Base-by-base conservation (phyloP, 1,140 invertebrate species). In the Pararge aegeria region DNA sequence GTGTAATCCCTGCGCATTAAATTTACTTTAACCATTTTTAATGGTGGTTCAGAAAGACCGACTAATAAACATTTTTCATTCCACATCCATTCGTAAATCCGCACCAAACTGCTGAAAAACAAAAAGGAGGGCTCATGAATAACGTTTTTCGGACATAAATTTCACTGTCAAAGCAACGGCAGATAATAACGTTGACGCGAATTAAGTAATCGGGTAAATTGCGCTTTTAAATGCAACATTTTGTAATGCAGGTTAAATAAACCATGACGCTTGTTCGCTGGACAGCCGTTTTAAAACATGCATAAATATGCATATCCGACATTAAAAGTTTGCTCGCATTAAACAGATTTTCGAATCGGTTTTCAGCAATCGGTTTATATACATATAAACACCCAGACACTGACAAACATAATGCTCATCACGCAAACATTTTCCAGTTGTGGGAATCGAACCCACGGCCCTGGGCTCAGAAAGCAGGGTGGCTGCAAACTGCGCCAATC, bases 261-360 rank as follows among this genome's bases (percentile, higher is more conserved):
- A 61, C 54, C 66, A 64, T 63, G 53, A 34, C 54, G 38, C 21
- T 56, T 42, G 46, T 61, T 34, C 48, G 15, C 49, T 50, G 55
- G 56, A 60, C 56, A 53, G 34, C 38, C 52, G 54, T 46, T 46
- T 46, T 58, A 65, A 65, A 68, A 64, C 62, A 65, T 61, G 54
- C 61, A 61, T 61, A 60, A 61, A 61, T 58, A 68, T 61, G 62
- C 55, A 56, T 59, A 62, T 58, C 55, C 57, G 24, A 50, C 46
- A 38, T 44, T 53, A 19, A 56, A 49, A 29, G 13, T 24, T 40
- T 29, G 49, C 38, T 42, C 21, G 27, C n/a, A 30, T 55, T 37
- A 12, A 16, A 40, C 4, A n/a, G 5, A 37, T 24, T 40, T 61
- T 37, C 10, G 15, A 27, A 49, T 49, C 13, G 3, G 24, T n/a